Base-by-base conservation (phyloP, 2,888 invertebrate genomes). In the Germaria angustata region DNA sequence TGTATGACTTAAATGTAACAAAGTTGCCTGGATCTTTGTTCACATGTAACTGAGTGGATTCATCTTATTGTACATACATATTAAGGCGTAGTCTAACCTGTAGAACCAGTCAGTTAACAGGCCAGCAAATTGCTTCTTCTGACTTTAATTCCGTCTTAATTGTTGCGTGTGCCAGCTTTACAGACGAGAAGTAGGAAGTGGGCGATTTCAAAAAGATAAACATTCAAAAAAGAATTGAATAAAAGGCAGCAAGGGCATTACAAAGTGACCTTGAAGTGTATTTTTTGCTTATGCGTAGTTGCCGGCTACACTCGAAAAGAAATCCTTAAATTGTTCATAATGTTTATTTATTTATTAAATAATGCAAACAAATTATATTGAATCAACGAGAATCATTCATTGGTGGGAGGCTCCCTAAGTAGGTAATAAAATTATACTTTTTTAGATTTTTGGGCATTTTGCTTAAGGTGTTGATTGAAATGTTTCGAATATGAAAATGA, bases 261-360 rank as follows among this genome's bases (percentile, higher is more conserved):
- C 77, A 77, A 81, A 57, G 72, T 81, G 72, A 77, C 81, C 72
- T 68, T 66, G 24, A 69, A 77, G 17, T 55, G 46, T n/a, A n/a
- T n/a, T 41, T 59, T 59, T 80, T 66, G 36, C 15, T 22, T 51
- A 3, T 51, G 76, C 39, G 49, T 46, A 20, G 28, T 49, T 28
- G 66, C 13, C 46, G 5, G 13, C 13, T 8, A 53, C 17, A 11
- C 34, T 11, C 36, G 15, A 36, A 34, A 46, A 44, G 15, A 63
- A 73, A 63, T n/a, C n/a, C n/a, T n/a, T n/a, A n/a, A n/a, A n/a
- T n/a, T n/a, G n/a, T n/a, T n/a, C n/a, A n/a, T n/a, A n/a, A n/a
- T n/a, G n/a, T n/a, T n/a, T n/a, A n/a, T n/a, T n/a, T n/a, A n/a
- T n/a, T n/a, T n/a, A n/a, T n/a, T n/a, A n/a, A n/a, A n/a, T n/a